Evolutionary conservation across 2,888 invertebrate genomes (phyloP).

Genomic region (Agriopis marginaria): DNA sequence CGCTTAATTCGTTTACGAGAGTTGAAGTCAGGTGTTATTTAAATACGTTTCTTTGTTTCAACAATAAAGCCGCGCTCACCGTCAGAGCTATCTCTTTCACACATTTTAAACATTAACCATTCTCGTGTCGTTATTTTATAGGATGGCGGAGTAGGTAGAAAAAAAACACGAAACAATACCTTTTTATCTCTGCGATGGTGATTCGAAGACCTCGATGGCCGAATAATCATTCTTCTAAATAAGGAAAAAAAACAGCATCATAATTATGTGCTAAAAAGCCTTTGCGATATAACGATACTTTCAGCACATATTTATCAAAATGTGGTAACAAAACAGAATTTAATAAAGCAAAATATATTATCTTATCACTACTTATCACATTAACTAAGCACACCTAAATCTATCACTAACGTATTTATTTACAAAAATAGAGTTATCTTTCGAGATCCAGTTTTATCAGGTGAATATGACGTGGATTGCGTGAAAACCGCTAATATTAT

Average conservation of each 20-base stretch:
- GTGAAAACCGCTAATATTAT: constrained; percentile 47
- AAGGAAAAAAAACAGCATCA: too few species aligned
- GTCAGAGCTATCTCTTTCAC: too few species aligned
- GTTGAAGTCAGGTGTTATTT: constrained; percentile 9
- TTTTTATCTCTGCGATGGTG: too few species aligned
- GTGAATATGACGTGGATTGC: constrained; percentile 45
- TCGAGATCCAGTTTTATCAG: constrained; percentile 36
- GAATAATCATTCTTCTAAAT: too few species aligned
- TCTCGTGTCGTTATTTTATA: too few species aligned
- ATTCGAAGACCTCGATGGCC: too few species aligned
- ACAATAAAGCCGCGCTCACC: too few species aligned
- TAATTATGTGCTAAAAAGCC: too few species aligned
- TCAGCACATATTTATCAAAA: background rate
- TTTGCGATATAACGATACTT: background rate
- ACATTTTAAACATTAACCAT: too few species aligned
- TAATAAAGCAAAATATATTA: background rate
- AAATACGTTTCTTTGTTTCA: background rate
- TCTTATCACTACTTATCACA: constrained; percentile 15
- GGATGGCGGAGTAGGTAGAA: too few species aligned
- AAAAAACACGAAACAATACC: too few species aligned
- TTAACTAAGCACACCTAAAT: constrained; percentile 2
- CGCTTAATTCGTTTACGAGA: constrained; percentile 47
- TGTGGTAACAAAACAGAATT: background rate
- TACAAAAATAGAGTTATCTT: constrained; percentile 30
- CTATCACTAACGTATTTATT: constrained; percentile 41